phyloP scores from a whole-genome alignment of 2,797 vertebrate genomes.

The Crypturellus tataupa region DNA sequence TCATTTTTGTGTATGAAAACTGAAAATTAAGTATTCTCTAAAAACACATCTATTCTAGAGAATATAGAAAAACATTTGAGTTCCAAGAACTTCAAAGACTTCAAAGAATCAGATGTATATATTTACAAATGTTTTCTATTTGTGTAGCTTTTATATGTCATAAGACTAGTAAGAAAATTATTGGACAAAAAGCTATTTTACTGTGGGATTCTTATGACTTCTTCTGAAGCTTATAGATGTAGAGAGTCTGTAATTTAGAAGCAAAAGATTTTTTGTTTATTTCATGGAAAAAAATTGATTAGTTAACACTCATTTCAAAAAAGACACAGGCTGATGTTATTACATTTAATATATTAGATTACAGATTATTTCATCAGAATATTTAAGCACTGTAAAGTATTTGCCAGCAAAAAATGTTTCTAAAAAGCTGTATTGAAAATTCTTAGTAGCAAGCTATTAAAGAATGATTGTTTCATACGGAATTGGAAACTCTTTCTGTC shows the following conservation, averaged over 20 bases:
- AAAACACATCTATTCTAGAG: neutral
- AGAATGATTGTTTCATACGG: neutral
- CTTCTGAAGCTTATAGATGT: neutral
- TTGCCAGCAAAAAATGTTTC: neutral
- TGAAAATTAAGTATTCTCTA: neutral
- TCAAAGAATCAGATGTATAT: neutral
- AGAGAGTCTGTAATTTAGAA: neutral
- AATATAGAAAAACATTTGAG: neutral
- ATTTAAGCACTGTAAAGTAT: neutral
- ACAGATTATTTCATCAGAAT: neutral
- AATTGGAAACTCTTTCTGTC: neutral
- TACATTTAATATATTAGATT: neutral
- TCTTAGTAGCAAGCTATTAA: neutral
- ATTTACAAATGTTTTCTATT: neutral
- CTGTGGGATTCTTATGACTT: neutral
- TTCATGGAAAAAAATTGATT: neutral
- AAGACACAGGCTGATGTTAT: neutral
- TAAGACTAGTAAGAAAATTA: neutral
- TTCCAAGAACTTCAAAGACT: neutral
- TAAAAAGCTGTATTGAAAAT: neutral
- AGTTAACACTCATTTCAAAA: neutral
- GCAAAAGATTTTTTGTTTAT: neutral
- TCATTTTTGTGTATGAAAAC: conserved; percentile 1
- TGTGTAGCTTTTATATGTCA: neutral
- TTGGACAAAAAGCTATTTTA: neutral